phyloP scores from a whole-genome alignment of 2,797 vertebrate genomes.

The Esox masquinongy region DNA sequence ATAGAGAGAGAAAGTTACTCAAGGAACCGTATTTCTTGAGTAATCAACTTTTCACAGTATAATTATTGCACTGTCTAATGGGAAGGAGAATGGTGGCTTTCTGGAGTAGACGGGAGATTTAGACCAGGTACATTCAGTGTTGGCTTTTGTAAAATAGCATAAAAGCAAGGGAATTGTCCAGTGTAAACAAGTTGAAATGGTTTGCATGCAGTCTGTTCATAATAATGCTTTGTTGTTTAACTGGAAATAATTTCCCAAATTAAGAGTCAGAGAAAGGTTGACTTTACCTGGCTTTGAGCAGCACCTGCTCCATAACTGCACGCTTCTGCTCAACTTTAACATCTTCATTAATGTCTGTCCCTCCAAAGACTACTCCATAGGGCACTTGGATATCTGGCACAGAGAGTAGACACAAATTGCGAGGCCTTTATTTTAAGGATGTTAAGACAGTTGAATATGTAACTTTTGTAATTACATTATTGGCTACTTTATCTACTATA shows the following conservation, averaged over 20 bases:
- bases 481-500: too few relatives aligned
- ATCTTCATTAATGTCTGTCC: constrained; percentile 97
- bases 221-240: background rate
- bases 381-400: constrained; percentile 80
- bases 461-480: too few relatives aligned
- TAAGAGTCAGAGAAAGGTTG: background rate
- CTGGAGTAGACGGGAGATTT: too few relatives aligned
- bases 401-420: constrained; percentile 30
- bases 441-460: too few relatives aligned
- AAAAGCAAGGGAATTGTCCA: background rate
- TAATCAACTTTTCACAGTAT: too few relatives aligned
- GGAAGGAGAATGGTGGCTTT: too few relatives aligned
- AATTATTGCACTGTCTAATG: too few relatives aligned
- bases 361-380: constrained; percentile 92
- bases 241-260: background rate
- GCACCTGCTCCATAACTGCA: constrained; percentile 84
- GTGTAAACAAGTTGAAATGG: background rate
- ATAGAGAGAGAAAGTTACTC: too few relatives aligned
- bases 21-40: too few relatives aligned
- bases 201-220: background rate
- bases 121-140: background rate
- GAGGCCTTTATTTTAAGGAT: background rate
- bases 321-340: constrained; percentile 80
- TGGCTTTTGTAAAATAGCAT: background rate
- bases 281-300: constrained; percentile 87